Conservation (phyloP, 2,797 vertebrate genomes). For the Acanthornis magna region DNA sequence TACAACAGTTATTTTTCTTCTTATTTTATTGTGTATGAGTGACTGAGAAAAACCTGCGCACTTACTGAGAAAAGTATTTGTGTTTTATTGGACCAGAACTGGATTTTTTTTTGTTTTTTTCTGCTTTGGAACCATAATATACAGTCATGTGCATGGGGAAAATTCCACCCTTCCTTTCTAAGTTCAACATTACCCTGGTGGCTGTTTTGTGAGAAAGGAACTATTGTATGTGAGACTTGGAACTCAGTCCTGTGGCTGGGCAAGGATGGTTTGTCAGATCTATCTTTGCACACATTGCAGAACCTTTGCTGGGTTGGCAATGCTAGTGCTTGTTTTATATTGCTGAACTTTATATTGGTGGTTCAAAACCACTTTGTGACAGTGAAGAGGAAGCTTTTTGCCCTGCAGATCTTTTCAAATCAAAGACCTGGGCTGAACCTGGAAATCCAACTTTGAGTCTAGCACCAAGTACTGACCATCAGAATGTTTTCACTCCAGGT, state of each 20-base stretch:
- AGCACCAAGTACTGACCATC: not conserved
- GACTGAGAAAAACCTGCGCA: not conserved
- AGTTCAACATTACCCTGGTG: not conserved
- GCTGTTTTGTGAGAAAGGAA: not conserved
- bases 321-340: not conserved
- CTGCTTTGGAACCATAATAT: not conserved
- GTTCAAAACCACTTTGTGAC: not conserved
- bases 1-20: constrained; percentile 26
- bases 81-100: not conserved
- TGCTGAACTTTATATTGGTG: not conserved
- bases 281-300: not conserved
- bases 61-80: not conserved
- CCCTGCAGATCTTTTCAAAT: not conserved
- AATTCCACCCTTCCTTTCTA: not conserved
- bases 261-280: not conserved
- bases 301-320: not conserved
- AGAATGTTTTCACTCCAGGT: not conserved
- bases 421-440: not conserved
- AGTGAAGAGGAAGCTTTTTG: not conserved
- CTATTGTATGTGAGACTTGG: not conserved
- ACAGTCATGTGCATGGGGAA: not conserved
- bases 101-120: not conserved
- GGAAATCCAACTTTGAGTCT: not conserved
- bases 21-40: not conserved
- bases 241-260: not conserved